These are phyloP conservation scores for Isaurus tuberculatus DNA, from an alignment of 92 coral and sea anemone species.

Conservation along the genomic window DNA sequence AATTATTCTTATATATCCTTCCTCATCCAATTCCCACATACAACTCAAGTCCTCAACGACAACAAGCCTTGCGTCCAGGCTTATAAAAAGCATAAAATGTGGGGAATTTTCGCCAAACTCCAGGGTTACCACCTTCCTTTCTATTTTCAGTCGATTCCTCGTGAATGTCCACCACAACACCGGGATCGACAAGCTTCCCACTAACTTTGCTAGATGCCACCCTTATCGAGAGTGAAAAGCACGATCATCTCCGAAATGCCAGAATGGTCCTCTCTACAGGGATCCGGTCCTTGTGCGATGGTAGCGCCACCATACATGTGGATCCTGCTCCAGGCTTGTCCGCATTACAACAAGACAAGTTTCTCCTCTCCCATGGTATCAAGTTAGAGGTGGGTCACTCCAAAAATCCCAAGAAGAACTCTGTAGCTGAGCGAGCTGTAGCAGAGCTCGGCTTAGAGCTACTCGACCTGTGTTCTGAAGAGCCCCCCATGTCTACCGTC, in stretches of 20 bases:
- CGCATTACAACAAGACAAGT: constrained; percentile 11
- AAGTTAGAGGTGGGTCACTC: constrained; percentile 26
- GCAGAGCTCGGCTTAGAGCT: constrained; percentile 35
- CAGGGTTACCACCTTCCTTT: too few relatives aligned
- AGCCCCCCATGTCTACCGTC: constrained; percentile 17
- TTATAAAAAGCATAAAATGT: too few relatives aligned
- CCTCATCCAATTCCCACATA: constrained; percentile 47
- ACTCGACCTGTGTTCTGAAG: neutral
- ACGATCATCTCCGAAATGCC: constrained; percentile 24
- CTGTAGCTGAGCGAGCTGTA: constrained; percentile 33
- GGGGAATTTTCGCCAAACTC: too few relatives aligned
- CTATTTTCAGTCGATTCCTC: too few relatives aligned
- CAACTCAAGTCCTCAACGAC: constrained; percentile 62
- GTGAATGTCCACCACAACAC: too few relatives aligned
- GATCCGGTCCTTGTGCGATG: constrained; percentile 38
- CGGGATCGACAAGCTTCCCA: neutral
- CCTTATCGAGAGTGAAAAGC: constrained; percentile 21
- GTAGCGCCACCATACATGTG: too few relatives aligned
- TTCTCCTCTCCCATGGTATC: constrained; percentile 39
- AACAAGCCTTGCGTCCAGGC: constrained; percentile 65
- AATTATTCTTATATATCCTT: too few relatives aligned
- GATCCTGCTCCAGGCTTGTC: constrained; percentile 46
- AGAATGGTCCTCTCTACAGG: constrained; percentile 27
- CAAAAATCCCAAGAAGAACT: constrained; percentile 47
- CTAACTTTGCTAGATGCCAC: neutral